Percentiles rank a stretch among this genome's conserved stretches.
Evolutionary conservation across 2,797 vertebrate genomes (phyloP).

Genomic region (Champsocephalus esox): DNA sequence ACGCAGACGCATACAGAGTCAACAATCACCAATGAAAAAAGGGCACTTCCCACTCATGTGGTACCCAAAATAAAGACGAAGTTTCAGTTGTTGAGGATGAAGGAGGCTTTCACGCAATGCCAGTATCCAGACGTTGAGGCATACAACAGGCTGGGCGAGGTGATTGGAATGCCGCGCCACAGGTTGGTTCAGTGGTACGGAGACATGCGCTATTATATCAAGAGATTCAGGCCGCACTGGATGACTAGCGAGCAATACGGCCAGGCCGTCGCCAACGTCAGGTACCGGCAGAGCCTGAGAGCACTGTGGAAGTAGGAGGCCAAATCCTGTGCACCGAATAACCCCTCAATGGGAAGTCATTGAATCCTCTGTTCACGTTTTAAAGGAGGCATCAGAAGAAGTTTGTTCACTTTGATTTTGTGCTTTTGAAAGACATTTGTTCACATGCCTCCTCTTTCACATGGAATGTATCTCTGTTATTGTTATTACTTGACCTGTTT

Average conservation of each 20-base stretch:
- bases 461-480: background rate
- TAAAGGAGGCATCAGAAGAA: background rate
- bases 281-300: conserved; percentile 43
- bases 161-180: conserved; percentile 75
- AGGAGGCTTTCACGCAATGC: conserved; percentile 81
- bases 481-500: background rate
- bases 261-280: conserved; percentile 41
- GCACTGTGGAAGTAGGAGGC: background rate
- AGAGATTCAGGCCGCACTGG: conserved; percentile 84
- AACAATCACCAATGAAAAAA: fast-evolving
- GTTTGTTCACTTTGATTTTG: background rate
- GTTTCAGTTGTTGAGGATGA: conserved; percentile 83
- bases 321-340: too few species aligned
- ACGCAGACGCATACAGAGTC: background rate
- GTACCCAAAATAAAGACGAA: background rate
- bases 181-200: conserved; percentile 87
- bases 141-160: conserved; percentile 77
- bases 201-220: conserved; percentile 87
- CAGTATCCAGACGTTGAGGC: conserved; percentile 85
- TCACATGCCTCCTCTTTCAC: background rate
- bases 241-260: conserved; percentile 77
- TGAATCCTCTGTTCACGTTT: background rate
- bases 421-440: background rate
- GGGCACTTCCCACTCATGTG: fast-evolving
- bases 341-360: too few species aligned